Percentiles rank a stretch among this genome's conserved stretches.
Conservation (phyloP, 2,797 vertebrate species). For the Coendou prehensilis region DNA sequence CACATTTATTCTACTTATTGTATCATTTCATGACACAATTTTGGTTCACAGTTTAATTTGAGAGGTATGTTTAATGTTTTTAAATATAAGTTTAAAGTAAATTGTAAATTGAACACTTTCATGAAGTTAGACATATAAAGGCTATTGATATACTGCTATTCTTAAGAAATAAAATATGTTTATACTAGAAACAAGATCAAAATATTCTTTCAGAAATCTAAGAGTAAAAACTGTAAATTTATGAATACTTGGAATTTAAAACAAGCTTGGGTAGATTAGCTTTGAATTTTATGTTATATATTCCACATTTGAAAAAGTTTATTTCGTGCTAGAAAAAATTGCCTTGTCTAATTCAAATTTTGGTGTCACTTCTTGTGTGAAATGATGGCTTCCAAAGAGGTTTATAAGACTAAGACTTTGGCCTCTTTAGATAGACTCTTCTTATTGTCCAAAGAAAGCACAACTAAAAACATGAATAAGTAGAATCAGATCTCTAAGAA, state of each 20-base stretch:
- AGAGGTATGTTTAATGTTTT: not conserved
- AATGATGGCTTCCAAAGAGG: constrained; percentile 7
- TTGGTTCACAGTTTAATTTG: not conserved
- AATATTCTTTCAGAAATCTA: constrained; percentile 35
- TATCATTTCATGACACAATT: not conserved
- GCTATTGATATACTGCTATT: not conserved
- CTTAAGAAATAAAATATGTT: not conserved
- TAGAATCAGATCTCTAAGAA: not conserved
- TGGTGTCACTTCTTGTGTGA: not conserved
- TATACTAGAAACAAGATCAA: not conserved
- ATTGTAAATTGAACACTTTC: not conserved
- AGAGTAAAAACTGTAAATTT: constrained; percentile 6
- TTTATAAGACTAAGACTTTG: constrained; percentile 36
- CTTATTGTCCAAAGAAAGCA: constrained; percentile 10
- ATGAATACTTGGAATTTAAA: constrained; percentile 29
- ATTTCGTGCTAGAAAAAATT: constrained; percentile 41
- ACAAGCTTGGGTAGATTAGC: not conserved
- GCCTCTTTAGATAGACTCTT: constrained; percentile 34
- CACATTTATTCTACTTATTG: not conserved
- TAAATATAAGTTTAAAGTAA: constrained; percentile 7
- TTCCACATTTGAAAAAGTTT: constrained; percentile 37
- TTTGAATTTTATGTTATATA: constrained; percentile 47
- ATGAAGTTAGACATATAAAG: not conserved
- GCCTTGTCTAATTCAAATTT: constrained; percentile 55
- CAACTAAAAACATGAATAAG: not conserved